Evolutionary conservation across 2,888 invertebrate genomes (phyloP).

Genomic region (Lycophotia porphyrea): DNA sequence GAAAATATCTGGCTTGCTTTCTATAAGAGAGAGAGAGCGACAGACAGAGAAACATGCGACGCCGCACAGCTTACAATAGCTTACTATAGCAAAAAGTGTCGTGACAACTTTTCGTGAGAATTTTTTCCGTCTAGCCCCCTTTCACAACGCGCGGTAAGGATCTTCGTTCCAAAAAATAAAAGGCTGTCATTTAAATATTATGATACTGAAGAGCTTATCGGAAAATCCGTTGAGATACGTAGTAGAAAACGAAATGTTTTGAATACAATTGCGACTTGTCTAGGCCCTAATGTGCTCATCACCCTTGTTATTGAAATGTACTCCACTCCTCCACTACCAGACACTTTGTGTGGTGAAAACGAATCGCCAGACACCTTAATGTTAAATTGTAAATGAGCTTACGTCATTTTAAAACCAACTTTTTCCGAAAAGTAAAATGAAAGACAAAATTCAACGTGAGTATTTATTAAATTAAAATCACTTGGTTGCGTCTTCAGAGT

Average conservation of each 20-base stretch:
- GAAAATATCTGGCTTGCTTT: no score
- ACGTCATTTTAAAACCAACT: neutral
- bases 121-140: no score
- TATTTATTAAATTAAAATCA: conserved; percentile 61
- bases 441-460: conserved; percentile 32
- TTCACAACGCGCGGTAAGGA: no score
- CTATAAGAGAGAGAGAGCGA: no score
- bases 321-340: neutral
- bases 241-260: neutral
- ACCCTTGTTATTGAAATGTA: neutral
- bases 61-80: no score
- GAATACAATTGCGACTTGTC: neutral
- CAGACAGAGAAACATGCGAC: no score
- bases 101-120: no score
- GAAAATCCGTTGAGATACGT: neutral
- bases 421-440: neutral
- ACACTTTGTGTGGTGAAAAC: neutral
- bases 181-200: no score
- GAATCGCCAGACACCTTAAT: neutral
- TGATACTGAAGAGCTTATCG: no score
- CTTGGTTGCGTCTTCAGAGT: conserved; percentile 56
- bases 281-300: neutral
- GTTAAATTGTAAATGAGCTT: neutral
- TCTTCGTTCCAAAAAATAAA: no score
- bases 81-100: no score